Evolutionary conservation across 2,888 invertebrate genomes (phyloP).

Genomic region (Horisme vitalbata): DNA sequence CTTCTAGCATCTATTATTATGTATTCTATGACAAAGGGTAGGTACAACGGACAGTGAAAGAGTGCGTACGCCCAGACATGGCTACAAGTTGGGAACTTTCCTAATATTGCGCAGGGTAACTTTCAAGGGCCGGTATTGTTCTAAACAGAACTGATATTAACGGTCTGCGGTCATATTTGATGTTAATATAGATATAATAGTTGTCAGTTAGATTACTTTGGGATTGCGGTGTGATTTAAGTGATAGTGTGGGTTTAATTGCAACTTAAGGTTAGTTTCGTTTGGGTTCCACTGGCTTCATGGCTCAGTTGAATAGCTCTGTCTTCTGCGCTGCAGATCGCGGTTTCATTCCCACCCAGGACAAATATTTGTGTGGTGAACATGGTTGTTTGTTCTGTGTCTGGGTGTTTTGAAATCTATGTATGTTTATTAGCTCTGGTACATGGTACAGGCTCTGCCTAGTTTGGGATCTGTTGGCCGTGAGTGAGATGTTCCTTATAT

Average conservation of each 20-base stretch:
- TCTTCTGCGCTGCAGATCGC: too few species aligned
- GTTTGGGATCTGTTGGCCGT: too few species aligned
- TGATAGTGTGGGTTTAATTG: slow-evolving; percentile 7
- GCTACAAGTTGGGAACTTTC: slow-evolving; percentile 56
- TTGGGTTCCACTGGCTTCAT: too few species aligned
- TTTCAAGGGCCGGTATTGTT: slow-evolving; percentile 57
- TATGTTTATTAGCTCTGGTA: too few species aligned
- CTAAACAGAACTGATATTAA: slow-evolving; percentile 36
- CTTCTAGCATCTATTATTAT: too few species aligned
- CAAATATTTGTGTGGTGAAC: too few species aligned
- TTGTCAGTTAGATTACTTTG: slow-evolving; percentile 34
- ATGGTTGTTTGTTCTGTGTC: too few species aligned
- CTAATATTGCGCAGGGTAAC: slow-evolving; percentile 68
- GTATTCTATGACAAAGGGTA: background rate
- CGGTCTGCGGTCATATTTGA: slow-evolving; percentile 18
- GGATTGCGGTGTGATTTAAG: slow-evolving; percentile 26
- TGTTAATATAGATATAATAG: slow-evolving; percentile 37
- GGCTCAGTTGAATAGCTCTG: too few species aligned
- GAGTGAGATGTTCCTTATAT: too few species aligned
- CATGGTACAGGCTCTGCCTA: too few species aligned
- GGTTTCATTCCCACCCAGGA: too few species aligned
- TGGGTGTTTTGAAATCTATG: too few species aligned
- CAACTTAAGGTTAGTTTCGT: background rate
- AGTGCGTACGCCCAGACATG: slow-evolving; percentile 13
- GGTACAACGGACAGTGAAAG: background rate